Evolutionary conservation across 2,888 invertebrate species (phyloP), one percentile per base, ranked within the genome.

Genomic region (Yponomeuta malinellus): DNA sequence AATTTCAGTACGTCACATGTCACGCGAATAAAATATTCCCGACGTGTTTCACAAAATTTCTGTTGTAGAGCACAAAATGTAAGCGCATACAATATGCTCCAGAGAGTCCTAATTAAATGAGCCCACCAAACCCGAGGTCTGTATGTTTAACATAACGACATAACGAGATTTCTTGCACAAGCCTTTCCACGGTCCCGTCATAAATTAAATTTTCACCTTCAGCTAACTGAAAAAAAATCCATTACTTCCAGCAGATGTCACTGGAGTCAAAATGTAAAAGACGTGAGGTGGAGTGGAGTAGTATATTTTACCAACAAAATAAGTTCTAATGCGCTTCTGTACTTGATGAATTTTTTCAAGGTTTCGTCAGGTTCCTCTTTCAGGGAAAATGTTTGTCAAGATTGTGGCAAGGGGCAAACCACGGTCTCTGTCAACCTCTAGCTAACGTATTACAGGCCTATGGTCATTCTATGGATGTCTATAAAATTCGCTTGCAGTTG

Each of bases 141-240:
- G 52, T 59, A 15, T 59, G 52, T 59, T 59, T 59, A 59, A 15
- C 52, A 59, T 59, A 59, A 59, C 52, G 52, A 15, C 52, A 59
- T 59, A 59, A 59, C 15, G 52, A 59, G 52, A 59, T 59, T 59
- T 59, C 52, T 82, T 81, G 82, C 83, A 84, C 81, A 79, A 81
- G 81, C 85, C 85, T 83, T 84, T 86, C 88, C 88, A 84, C 15
- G 15, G 52, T 59, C 52, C 52, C 84, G 84, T 81, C 86, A 84
- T 83, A 86, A 90, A 92, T 92, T 92, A 92, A 90, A 92, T 92
- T 92, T 92, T 92, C 91, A 91, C 91, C 92, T 91, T 90, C 92
- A 92, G 90, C 90, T 90, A 88, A 92, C 92, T 92, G 92, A 91
- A 92, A 92, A 92, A 70, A 91, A 92, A 92, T 87, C 92, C 88